Conservation (phyloP, 2,797 vertebrate species). For the Sebastiscus tertius region DNA sequence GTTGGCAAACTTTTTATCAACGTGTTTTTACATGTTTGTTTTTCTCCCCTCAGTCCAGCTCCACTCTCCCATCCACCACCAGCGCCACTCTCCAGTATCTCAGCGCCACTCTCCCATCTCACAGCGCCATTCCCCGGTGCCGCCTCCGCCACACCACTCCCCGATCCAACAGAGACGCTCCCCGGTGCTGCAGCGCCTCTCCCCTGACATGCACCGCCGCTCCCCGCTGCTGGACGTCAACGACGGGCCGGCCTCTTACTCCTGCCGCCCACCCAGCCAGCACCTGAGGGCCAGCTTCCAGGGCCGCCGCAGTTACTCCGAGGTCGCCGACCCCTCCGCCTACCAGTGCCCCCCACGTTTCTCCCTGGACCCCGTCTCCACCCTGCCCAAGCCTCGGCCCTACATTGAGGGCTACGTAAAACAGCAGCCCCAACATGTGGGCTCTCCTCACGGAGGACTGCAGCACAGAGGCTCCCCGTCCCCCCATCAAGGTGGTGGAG, state of each 20-base stretch:
- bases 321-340: conserved; percentile 90
- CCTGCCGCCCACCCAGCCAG: conserved; percentile 90
- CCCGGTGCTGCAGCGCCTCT: conserved; percentile 85
- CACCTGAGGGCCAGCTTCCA: conserved; percentile 95
- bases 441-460: conserved; percentile 75
- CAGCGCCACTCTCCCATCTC: conserved; percentile 87
- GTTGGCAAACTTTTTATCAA: background rate
- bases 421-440: conserved; percentile 76
- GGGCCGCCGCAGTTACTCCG: conserved; percentile 95
- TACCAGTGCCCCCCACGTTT: conserved; percentile 90
- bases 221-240: conserved; percentile 85
- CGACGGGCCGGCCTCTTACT: conserved; percentile 85
- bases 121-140: conserved; percentile 88
- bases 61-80: conserved; percentile 89
- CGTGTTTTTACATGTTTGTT: background rate
- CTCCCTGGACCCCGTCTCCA: conserved; percentile 91
- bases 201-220: conserved; percentile 88
- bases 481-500: conserved; percentile 62
- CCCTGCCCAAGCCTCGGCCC: conserved; percentile 92
- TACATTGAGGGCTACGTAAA: conserved; percentile 88
- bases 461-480: conserved; percentile 78
- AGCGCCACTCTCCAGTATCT: conserved; percentile 88
- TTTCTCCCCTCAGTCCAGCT: conserved; percentile 78
- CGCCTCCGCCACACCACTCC: conserved; percentile 85
- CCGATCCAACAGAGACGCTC: conserved; percentile 87